These are phyloP conservation scores for Acrocyrtus sp. DNA, from an alignment of 2,888 invertebrate genomes.

Conservation along the genomic window DNA sequence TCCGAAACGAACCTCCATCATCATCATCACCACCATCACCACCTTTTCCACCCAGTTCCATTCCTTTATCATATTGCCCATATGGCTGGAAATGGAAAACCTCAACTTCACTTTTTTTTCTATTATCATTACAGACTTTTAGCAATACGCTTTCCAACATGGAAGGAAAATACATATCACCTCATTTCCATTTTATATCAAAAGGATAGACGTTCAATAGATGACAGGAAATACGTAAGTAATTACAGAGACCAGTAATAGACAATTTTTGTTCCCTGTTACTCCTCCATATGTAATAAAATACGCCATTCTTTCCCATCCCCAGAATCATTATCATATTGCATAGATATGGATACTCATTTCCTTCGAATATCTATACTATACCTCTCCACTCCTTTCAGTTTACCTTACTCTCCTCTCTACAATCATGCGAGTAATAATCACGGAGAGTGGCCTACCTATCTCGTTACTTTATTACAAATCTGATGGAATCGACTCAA, in stretches of 20 bases:
- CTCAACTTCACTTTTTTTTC: neutral
- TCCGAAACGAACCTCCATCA: slow-evolving; percentile 19
- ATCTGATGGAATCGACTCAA: no score
- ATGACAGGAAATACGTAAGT: slow-evolving; percentile 7
- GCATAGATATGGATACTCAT: no score
- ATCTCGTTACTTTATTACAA: no score
- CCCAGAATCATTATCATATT: no score
- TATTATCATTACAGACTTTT: no score
- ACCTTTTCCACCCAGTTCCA: neutral
- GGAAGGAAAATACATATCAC: no score
- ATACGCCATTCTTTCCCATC: no score
- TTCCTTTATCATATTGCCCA: neutral
- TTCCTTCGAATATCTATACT: no score
- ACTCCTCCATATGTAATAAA: neutral
- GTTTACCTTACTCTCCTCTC: no score
- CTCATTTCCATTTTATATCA: neutral
- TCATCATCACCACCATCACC: slow-evolving; percentile 20
- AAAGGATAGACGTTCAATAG: neutral
- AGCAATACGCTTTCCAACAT: neutral
- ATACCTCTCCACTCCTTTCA: no score
- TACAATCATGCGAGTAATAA: no score
- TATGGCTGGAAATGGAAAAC: neutral
- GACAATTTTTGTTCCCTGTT: slow-evolving; percentile 4
- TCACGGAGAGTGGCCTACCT: no score
- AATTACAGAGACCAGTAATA: slow-evolving; percentile 29